Evolutionary conservation across 2,888 invertebrate genomes (phyloP).

Genomic region (Phania funesta): DNA sequence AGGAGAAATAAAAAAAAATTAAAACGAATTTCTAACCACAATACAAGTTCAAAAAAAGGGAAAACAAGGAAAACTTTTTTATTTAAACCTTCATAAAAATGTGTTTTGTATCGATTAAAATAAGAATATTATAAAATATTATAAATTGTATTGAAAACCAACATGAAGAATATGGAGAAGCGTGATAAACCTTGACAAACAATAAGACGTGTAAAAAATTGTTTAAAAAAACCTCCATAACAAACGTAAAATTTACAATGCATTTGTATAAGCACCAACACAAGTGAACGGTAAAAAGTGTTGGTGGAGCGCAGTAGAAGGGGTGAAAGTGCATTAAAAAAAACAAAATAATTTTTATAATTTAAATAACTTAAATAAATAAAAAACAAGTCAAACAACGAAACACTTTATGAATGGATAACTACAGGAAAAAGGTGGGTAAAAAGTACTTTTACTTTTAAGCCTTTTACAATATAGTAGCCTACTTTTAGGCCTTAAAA

Average conservation of each 20-base stretch:
- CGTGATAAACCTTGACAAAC: slow-evolving; percentile 62
- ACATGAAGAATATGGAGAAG: slow-evolving; percentile 38
- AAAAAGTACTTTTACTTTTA: slow-evolving; percentile 21
- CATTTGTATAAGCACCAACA: slow-evolving; percentile 29
- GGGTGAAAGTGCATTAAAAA: not conserved
- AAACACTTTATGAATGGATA: slow-evolving; percentile 76
- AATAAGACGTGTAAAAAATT: not conserved
- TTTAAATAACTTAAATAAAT: slow-evolving; percentile 10
- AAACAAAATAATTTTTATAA: slow-evolving; percentile 61
- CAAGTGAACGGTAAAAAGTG: not conserved
- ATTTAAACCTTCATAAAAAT: slow-evolving; percentile 19
- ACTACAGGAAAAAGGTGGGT: slow-evolving; percentile 79
- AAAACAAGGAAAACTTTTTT: not conserved
- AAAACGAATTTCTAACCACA: too few relatives aligned
- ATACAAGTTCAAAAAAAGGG: not conserved
- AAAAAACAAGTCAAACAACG: slow-evolving; percentile 42
- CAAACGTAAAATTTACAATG: slow-evolving; percentile 45
- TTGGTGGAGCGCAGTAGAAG: slow-evolving; percentile 1
- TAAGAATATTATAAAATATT: slow-evolving; percentile 46
- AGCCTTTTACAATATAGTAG: not conserved
- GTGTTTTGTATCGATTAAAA: slow-evolving; percentile 49
- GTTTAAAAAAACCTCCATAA: slow-evolving; percentile 35
- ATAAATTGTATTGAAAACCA: not conserved
- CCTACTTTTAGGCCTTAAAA: slow-evolving; percentile 26
- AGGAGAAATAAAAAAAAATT: slow-evolving; percentile 7